phyloP scores from a whole-genome alignment of 2,888 invertebrate genomes.

The Andrena hattorfiana region DNA sequence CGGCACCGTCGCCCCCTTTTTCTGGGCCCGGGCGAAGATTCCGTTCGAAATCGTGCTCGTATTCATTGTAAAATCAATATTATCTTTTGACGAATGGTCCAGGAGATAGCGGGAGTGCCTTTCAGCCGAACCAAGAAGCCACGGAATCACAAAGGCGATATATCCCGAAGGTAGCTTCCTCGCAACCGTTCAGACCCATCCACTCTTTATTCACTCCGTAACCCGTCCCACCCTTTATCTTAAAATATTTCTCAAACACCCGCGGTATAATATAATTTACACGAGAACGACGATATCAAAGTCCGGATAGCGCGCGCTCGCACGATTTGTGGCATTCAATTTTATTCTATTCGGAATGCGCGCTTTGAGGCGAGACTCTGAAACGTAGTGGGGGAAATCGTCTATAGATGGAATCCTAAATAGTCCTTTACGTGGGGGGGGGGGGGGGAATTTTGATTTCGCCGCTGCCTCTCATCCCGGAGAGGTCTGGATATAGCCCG shows the following conservation, averaged over 20 bases:
- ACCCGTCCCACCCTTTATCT: slow-evolving; percentile 23
- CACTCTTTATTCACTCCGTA: not conserved
- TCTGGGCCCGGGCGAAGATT: not conserved
- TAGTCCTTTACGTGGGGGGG: slow-evolving; percentile 23
- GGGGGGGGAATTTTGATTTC: slow-evolving; percentile 44
- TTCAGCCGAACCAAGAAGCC: slow-evolving; percentile 1
- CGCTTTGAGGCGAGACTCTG: slow-evolving; percentile 12
- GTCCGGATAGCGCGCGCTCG: not conserved
- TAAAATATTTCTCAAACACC: slow-evolving; percentile 33
- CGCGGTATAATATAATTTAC: slow-evolving; percentile 39
- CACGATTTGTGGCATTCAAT: slow-evolving; percentile 49
- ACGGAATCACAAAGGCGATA: slow-evolving; percentile 8
- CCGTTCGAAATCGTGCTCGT: not conserved
- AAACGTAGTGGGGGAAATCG: slow-evolving; percentile 8
- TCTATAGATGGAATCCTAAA: slow-evolving; percentile 45
- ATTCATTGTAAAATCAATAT: slow-evolving; percentile 36
- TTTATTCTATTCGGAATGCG: slow-evolving; percentile 40
- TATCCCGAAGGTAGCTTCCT: not conserved
- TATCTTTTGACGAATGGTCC: slow-evolving; percentile 31
- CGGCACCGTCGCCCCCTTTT: not conserved
- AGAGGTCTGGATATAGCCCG: slow-evolving; percentile 10
- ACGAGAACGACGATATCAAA: slow-evolving; percentile 22
- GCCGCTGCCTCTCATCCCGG: not conserved
- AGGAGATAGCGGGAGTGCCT: not conserved
- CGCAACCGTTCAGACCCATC: not conserved